Evolutionary conservation across 2,113 vertebrate genomes (phyloP).

Genomic region (Cryptomyrus ogoouensis): DNA sequence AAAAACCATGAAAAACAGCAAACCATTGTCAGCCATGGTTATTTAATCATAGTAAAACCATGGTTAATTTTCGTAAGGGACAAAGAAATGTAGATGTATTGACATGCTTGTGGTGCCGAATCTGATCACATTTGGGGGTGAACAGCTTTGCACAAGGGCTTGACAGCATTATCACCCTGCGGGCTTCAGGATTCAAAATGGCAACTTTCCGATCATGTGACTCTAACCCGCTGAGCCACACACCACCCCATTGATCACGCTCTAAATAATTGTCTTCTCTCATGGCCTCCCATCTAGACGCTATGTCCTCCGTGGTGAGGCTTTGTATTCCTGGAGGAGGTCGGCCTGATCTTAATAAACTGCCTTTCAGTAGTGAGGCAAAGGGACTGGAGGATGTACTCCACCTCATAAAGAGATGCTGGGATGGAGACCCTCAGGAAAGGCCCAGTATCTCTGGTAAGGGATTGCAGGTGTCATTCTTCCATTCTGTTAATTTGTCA

Average conservation of each 20-base stretch:
- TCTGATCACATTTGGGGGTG: neutral
- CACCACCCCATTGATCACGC: neutral
- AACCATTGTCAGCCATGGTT: too few relatives aligned
- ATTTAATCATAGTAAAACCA: too few relatives aligned
- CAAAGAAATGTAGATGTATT: neutral
- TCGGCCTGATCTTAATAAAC: constrained; percentile 41
- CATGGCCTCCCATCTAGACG: neutral
- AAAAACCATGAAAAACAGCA: too few relatives aligned
- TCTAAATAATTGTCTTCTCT: neutral
- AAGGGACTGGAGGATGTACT: constrained; percentile 24
- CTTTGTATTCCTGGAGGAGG: constrained; percentile 48
- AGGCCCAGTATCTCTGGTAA: constrained; percentile 47
- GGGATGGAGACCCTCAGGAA: constrained; percentile 13
- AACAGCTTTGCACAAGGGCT: neutral
- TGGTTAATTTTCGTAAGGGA: too few relatives aligned
- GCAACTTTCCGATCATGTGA: neutral
- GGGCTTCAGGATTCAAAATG: neutral
- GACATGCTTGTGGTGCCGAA: neutral
- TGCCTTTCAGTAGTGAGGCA: constrained; percentile 8
- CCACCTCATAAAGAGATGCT: constrained; percentile 51
- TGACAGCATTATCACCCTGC: neutral
- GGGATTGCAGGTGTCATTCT: constrained; percentile 6
- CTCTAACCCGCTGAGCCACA: neutral
- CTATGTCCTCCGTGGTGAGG: constrained; percentile 34
- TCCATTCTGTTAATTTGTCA: neutral